Evolutionary conservation across 2,888 invertebrate genomes (phyloP), one percentile per base, ranked within the genome.

Genomic region (Cheilosia variabilis): DNA sequence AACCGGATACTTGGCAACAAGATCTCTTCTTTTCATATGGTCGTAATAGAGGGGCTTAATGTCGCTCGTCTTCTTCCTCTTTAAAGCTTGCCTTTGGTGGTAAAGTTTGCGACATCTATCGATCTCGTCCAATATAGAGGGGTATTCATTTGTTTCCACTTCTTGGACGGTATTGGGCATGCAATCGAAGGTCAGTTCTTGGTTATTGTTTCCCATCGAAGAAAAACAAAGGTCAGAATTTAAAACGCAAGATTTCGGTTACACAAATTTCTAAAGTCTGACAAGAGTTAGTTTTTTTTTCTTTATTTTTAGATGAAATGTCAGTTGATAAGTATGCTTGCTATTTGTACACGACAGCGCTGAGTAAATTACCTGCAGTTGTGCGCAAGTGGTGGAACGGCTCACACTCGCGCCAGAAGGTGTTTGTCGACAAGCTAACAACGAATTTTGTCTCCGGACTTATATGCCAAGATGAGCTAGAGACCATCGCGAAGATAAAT

Each of bases 321-420:
- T 80, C 90, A 22, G 81, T 90, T 72, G 91, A 92, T 71, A 90
- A 91, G 69, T 92, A 91, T 88, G 94, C 94, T 17, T 95, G 95
- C 90, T 94, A 94, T 93, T 93, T 96, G 88, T 97, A 95, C 90
- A 93, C 93, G 37, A 93, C 93, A 87, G 93, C 94, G 68, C 90
- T 96, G 73, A 93, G 94, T 73, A 94, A 94, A 89, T 93, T 96
- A 87, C 96, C 96, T 63, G 96, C 96, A 41, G 93, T 96, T 65
- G 95, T 96, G 31, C 93, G 96, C 66, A 95, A 95, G 91, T 97
- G 96, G 97, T 96, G 95, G 95, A 94, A 94, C 71, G 93, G 93
- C 31, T 93, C 94, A 15, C 95, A 96, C 65, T 94, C 95, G 45
- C 93, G 94, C 87, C 94, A 94, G 47, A 93, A 95, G 63, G 94